Conservation (phyloP, 1,140 invertebrate species). For the Lucilia cuprina region DNA sequence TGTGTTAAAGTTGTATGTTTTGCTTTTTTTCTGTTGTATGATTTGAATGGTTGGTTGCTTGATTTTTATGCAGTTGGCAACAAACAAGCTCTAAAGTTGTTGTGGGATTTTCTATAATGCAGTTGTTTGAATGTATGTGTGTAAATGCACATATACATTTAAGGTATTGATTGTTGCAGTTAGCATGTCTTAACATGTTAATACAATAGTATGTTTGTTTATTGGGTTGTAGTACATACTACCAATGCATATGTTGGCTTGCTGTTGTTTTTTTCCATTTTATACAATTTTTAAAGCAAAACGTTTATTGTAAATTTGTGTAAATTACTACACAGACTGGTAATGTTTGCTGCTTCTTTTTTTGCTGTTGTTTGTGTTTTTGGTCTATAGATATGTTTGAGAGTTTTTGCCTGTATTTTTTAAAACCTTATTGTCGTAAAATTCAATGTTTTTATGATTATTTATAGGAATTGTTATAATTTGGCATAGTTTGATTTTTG, state of each 20-base stretch:
- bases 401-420: too few species aligned
- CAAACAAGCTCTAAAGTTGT: slow-evolving; percentile 10
- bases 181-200: not conserved
- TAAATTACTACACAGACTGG: slow-evolving; percentile 6
- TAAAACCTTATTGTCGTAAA: not conserved
- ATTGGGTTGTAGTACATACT: too few species aligned
- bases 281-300: not conserved
- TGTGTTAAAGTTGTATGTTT: not conserved
- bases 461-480: not conserved
- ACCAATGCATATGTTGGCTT: not conserved
- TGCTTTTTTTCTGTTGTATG: not conserved
- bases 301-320: slow-evolving; percentile 28
- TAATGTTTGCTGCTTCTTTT: not conserved
- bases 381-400: too few species aligned
- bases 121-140: not conserved
- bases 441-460: not conserved
- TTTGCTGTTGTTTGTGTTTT: too few species aligned
- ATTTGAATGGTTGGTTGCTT: not conserved
- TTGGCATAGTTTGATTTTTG: not conserved
- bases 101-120: slow-evolving; percentile 6
- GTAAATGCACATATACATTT: not conserved
- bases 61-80: slow-evolving; percentile 14
- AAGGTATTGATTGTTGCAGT: not conserved
- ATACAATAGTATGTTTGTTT: too few species aligned
- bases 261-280: not conserved